Percentiles rank a stretch among this genome's conserved stretches.
Evolutionary conservation across 2,797 vertebrate genomes (phyloP).

Genomic region (Onychomys leucogaster): DNA sequence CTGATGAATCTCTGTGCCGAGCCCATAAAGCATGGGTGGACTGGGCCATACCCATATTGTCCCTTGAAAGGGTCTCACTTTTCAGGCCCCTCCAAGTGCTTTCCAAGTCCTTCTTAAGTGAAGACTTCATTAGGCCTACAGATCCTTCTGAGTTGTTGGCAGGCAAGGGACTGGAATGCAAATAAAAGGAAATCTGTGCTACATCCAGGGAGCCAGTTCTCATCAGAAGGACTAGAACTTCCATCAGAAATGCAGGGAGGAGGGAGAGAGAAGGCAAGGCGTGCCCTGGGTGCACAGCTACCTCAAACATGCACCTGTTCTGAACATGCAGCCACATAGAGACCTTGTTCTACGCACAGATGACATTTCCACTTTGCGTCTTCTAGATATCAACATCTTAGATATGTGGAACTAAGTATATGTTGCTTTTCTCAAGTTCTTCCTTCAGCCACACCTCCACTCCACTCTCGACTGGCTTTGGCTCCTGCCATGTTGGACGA

Average conservation of each 20-base stretch:
- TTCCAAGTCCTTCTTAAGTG: neutral
- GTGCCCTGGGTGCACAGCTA: neutral
- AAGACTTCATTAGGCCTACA: neutral
- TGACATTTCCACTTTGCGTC: neutral
- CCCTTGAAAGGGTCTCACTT: neutral
- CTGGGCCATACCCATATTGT: neutral
- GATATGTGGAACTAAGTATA: neutral
- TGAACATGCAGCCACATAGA: neutral
- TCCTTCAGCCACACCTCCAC: neutral
- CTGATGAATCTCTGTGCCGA: neutral
- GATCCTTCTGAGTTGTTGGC: neutral
- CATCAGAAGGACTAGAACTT: conserved; percentile 6
- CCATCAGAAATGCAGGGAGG: neutral
- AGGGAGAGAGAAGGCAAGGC: neutral
- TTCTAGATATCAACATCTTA: neutral
- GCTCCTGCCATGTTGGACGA: neutral
- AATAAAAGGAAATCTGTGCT: neutral
- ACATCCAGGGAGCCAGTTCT: neutral
- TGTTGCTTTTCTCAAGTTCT: neutral
- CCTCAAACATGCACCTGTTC: neutral
- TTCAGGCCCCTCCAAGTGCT: neutral
- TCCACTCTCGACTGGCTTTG: neutral
- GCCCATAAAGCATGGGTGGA: rapidly evolving
- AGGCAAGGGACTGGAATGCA: neutral
- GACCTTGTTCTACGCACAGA: neutral